These are phyloP conservation scores for Smittia aterrima DNA, from an alignment of 2,888 invertebrate genomes.

Conservation along the genomic window DNA sequence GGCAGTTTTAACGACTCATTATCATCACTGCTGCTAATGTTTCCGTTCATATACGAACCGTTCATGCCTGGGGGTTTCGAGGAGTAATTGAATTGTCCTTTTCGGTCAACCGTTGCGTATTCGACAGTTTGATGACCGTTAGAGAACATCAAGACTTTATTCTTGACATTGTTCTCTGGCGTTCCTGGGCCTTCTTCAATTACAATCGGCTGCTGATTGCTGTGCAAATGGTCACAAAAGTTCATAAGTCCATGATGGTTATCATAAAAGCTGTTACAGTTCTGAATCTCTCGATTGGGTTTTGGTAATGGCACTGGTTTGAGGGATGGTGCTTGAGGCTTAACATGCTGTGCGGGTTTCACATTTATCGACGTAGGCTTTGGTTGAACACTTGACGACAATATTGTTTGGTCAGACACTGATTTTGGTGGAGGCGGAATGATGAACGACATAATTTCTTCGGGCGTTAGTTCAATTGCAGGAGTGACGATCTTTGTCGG, in stretches of 20 bases:
- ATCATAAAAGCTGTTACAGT: constrained; percentile 38
- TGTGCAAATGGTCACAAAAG: constrained; percentile 29
- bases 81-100: constrained; percentile 71
- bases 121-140: constrained; percentile 55
- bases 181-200: constrained; percentile 16
- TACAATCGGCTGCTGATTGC: constrained; percentile 44
- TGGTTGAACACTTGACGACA: constrained; percentile 15
- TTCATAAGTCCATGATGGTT: constrained; percentile 33
- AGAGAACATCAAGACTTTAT: constrained; percentile 46
- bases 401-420: background rate
- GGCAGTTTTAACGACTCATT: constrained; percentile 59
- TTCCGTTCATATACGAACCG: constrained; percentile 54
- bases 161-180: constrained; percentile 45
- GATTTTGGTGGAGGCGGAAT: constrained; percentile 70
- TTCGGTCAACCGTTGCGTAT: constrained; percentile 70
- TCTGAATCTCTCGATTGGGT: constrained; percentile 28
- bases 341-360: constrained; percentile 11
- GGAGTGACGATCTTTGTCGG: constrained; percentile 73
- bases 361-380: background rate
- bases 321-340: background rate
- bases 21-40: constrained; percentile 54
- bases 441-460: constrained; percentile 81
- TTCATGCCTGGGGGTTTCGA: constrained; percentile 58
- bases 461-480: constrained; percentile 74
- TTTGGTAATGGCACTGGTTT: constrained; percentile 27